Evolutionary conservation across 2,797 vertebrate species (phyloP).

Genomic region (Sebastes matsubarae): DNA sequence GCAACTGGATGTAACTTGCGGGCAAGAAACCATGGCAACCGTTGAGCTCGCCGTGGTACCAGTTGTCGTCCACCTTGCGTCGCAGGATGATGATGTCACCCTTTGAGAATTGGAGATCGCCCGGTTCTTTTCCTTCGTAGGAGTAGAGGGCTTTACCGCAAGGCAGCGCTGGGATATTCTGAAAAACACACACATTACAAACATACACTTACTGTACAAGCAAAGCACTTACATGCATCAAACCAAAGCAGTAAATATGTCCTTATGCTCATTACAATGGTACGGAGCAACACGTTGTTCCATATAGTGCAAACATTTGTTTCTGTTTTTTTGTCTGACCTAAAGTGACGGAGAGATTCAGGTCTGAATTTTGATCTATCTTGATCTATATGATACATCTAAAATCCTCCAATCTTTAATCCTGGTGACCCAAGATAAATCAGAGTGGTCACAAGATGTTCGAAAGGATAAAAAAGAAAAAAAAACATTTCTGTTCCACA

Average conservation of each 20-base stretch:
- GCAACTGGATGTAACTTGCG: conserved; percentile 93
- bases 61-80: conserved; percentile 95
- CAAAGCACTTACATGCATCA: background rate
- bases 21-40: conserved; percentile 95
- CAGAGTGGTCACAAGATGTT: background rate
- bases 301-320: background rate
- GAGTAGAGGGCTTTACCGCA: conserved; percentile 96
- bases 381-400: background rate
- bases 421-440: background rate
- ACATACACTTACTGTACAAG: background rate
- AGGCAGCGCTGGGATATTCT: conserved; percentile 92
- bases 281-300: background rate
- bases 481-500: background rate
- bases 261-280: background rate
- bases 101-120: conserved; percentile 95
- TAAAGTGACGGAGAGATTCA: background rate
- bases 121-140: conserved; percentile 96
- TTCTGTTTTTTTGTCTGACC: background rate
- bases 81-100: conserved; percentile 96
- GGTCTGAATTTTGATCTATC: background rate
- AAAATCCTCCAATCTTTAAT: background rate
- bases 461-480: background rate
- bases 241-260: background rate
- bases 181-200: conserved; percentile 44
- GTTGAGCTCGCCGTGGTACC: conserved; percentile 96